phyloP scores from a whole-genome alignment of 2,888 invertebrate genomes.

The Palloptera scutellata region DNA sequence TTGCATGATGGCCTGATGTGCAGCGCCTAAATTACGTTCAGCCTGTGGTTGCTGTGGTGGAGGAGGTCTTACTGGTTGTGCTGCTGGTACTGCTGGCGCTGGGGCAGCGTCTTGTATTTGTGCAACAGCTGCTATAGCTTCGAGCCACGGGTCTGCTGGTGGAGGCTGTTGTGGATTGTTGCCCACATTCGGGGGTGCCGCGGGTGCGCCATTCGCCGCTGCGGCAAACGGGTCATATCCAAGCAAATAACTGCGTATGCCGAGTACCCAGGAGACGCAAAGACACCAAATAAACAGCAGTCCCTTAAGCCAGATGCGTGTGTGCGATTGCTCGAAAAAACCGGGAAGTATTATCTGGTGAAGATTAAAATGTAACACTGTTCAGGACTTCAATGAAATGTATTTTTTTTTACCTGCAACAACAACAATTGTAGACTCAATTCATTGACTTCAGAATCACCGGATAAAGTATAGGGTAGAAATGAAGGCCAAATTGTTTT shows the following conservation, averaged over 20 bases:
- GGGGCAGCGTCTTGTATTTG: slow-evolving; percentile 42
- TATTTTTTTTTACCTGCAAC: slow-evolving; percentile 71
- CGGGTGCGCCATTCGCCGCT: slow-evolving; percentile 54
- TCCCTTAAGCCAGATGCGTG: slow-evolving; percentile 92
- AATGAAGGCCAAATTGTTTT: slow-evolving; percentile 84
- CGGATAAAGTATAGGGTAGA: slow-evolving; percentile 92
- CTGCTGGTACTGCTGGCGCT: slow-evolving; percentile 51
- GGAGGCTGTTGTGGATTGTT: slow-evolving; percentile 39
- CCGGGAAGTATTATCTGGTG: slow-evolving; percentile 89
- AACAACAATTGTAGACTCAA: slow-evolving; percentile 90
- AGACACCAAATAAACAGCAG: slow-evolving; percentile 87
- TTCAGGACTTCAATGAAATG: background rate
- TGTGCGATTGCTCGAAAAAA: slow-evolving; percentile 94
- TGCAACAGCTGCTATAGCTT: slow-evolving; percentile 27
- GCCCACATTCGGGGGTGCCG: slow-evolving; percentile 47
- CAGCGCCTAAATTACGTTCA: slow-evolving; percentile 73
- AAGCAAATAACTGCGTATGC: slow-evolving; percentile 88
- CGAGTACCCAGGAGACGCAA: slow-evolving; percentile 82
- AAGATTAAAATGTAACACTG: slow-evolving; percentile 19
- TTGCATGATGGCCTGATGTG: slow-evolving; percentile 87
- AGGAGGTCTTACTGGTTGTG: slow-evolving; percentile 33
- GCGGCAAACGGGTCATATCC: slow-evolving; percentile 69
- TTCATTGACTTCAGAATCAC: slow-evolving; percentile 90
- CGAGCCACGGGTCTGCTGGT: slow-evolving; percentile 40
- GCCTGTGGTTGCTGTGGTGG: slow-evolving; percentile 60